Evolutionary conservation across 2,113 vertebrate genomes (phyloP), one percentile per base, ranked within the genome.

Genomic region (Gallinago undulata): DNA sequence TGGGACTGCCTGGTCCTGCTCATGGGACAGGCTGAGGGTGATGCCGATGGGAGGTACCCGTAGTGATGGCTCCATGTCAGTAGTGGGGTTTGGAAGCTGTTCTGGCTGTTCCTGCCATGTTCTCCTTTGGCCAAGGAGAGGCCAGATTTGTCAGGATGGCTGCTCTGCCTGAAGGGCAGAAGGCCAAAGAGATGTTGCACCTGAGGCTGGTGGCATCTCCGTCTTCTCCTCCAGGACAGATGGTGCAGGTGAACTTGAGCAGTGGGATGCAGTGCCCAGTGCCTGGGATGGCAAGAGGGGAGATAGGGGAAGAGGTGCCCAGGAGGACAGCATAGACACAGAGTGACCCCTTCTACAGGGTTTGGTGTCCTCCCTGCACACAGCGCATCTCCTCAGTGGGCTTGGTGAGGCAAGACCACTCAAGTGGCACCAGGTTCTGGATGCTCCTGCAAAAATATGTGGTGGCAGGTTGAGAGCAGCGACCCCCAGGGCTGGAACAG

Each of bases 311-410:
- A 33, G 59, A 67, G 53, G 13, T 47, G 11, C 14, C n/a, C 0
- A 0, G 39, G 68, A 64, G 13, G 33, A 28, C 30, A 3, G 7
- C 3, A 1, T 2, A 6, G 57, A 35, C 22, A 2, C 10, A 45
- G 68, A 80, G 59, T 41, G 48, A 66, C 30, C 23, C 33, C 33
- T 84, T 0, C 0, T 59, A 47, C 19, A 47, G 55, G 15, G 25
- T 27, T 93, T 7, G 0, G 0, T 53, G 63, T 76, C 84, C 57
- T 84, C 13, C 1, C 80, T 50, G 41, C n/a, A 57, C 33, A 10
- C 39, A 8, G 35, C 0, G 0, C 5, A 0, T 21, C 11, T 81
- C 50, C 48, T 60, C 2, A 0, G 43, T 51, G 35, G 51, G 72
- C 35, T 68, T 37, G 59, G 55, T 0, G 0, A 70, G 64, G 23